Evolutionary conservation across 2,797 vertebrate species (phyloP).

Genomic region (Acestrorhynchus altus): DNA sequence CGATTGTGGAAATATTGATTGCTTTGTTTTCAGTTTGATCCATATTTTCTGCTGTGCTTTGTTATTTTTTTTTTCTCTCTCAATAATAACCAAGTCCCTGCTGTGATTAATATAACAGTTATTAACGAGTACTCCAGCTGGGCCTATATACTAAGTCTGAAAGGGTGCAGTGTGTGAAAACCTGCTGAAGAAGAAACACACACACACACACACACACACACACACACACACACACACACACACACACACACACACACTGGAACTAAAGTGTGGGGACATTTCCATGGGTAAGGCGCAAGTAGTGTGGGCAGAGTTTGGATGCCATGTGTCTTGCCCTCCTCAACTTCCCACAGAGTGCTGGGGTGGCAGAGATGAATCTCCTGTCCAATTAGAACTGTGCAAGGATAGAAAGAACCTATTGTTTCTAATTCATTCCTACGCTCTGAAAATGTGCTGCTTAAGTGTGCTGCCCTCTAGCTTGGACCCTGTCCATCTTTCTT

Average conservation of each 20-base stretch:
- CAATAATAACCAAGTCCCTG: slow-evolving; percentile 37
- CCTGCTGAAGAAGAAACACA: neutral
- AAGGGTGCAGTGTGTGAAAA: neutral
- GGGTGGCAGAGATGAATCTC: slow-evolving; percentile 70
- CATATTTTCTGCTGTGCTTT: slow-evolving; percentile 43
- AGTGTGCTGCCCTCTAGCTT: slow-evolving; percentile 70
- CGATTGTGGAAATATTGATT: slow-evolving; percentile 60
- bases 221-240: neutral
- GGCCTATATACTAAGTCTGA: neutral
- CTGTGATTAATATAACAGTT: slow-evolving; percentile 39
- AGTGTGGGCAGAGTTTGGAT: slow-evolving; percentile 37
- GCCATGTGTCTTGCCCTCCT: slow-evolving; percentile 64
- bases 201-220: neutral
- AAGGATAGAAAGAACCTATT: slow-evolving; percentile 74
- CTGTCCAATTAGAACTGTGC: slow-evolving; percentile 76
- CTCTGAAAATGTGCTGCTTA: slow-evolving; percentile 74
- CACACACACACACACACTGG: neutral
- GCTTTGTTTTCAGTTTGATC: slow-evolving; percentile 59
- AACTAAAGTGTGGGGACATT: slow-evolving; percentile 8
- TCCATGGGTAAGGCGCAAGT: slow-evolving; percentile 21
- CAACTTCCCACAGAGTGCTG: slow-evolving; percentile 66
- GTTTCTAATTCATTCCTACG: slow-evolving; percentile 75
- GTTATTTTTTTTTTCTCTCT: slow-evolving; percentile 29
- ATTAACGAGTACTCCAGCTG: slow-evolving; percentile 11
- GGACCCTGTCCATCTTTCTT: slow-evolving; percentile 76